Percentiles rank a stretch among this genome's conserved stretches.
These are phyloP conservation scores for Aptenodytes forsteri DNA, from an alignment of 2,113 vertebrate genomes.

Conservation along the genomic window DNA sequence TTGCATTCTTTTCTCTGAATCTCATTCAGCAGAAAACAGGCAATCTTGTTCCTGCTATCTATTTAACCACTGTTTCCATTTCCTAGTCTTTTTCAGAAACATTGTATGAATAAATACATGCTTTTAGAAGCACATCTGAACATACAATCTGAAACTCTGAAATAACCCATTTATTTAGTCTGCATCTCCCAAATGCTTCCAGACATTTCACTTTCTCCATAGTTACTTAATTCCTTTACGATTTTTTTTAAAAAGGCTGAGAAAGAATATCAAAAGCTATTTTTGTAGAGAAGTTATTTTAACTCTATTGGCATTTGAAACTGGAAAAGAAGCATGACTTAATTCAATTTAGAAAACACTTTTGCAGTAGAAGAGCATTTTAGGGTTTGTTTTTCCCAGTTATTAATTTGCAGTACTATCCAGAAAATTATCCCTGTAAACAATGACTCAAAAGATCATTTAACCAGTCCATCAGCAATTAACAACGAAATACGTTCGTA, in stretches of 20 bases:
- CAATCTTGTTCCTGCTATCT: not conserved
- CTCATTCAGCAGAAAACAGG: not conserved
- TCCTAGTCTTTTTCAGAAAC: not conserved
- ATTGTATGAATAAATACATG: not conserved
- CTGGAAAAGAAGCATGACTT: not conserved
- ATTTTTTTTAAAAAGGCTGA: not conserved
- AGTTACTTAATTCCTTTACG: not conserved
- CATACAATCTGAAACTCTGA: not conserved
- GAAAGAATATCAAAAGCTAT: not conserved
- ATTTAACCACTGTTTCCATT: not conserved
- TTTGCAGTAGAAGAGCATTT: not conserved
- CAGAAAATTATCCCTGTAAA: not conserved
- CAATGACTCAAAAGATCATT: not conserved
- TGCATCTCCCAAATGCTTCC: not conserved
- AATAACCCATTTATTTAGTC: not conserved
- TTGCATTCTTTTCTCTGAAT: not conserved
- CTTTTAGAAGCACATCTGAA: not conserved
- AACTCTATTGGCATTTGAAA: not conserved
- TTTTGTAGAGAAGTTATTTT: not conserved
- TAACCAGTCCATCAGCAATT: not conserved
- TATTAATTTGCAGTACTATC: not conserved
- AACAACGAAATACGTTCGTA: not conserved
- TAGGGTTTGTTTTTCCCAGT: not conserved
- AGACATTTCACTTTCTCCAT: not conserved
- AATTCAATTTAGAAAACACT: not conserved